Conservation (phyloP, 2,888 invertebrate genomes). For the Theodoxus fluviatilis region DNA sequence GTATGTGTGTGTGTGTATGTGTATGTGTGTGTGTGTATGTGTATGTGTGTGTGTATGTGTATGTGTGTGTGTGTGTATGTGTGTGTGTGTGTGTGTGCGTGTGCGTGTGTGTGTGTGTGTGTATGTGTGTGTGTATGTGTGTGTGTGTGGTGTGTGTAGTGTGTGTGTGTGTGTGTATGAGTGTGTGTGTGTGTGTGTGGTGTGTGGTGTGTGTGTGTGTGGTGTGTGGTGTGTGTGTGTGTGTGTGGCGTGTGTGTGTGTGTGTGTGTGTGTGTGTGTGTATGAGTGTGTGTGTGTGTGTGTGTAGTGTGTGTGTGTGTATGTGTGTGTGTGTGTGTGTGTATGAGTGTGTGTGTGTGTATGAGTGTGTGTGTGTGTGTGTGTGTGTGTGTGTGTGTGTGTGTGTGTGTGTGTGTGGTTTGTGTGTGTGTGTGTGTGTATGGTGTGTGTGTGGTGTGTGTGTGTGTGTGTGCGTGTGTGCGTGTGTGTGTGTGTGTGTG, state of each 20-base stretch:
- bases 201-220: no score
- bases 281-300: no score
- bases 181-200: no score
- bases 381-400: background rate
- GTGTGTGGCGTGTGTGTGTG: background rate
- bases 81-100: background rate
- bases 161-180: no score
- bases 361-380: background rate
- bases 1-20: background rate
- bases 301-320: no score
- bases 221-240: no score
- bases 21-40: background rate
- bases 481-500: background rate
- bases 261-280: background rate
- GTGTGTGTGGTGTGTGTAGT: background rate
- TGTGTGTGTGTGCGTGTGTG: constrained; percentile 12
- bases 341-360: no score
- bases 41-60: constrained; percentile 13
- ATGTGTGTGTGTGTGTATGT: background rate
- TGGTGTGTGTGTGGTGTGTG: constrained; percentile 18
- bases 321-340: no score
- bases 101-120: background rate
- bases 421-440: background rate
- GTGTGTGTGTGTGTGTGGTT: background rate
- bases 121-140: background rate